phyloP scores from a whole-genome alignment of 1,140 invertebrate genomes.

The Habropoda laboriosa region DNA sequence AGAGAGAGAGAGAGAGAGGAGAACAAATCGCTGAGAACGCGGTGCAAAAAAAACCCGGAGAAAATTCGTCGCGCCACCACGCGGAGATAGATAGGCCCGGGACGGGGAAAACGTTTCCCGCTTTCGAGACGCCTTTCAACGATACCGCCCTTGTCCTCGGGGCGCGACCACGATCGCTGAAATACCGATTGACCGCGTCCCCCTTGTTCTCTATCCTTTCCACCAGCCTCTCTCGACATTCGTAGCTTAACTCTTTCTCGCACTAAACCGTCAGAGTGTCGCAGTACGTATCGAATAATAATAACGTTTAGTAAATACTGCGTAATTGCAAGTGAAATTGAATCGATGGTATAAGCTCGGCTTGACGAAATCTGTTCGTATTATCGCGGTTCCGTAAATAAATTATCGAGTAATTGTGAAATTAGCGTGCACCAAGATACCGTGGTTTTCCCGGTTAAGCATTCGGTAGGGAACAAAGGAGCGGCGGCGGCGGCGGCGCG shows the following conservation, averaged over 20 bases:
- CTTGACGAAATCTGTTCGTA: too few relatives aligned
- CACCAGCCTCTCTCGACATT: too few relatives aligned
- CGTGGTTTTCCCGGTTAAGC: too few relatives aligned
- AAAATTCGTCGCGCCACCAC: slow-evolving; percentile 35
- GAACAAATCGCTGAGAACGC: slow-evolving; percentile 66
- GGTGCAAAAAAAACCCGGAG: slow-evolving; percentile 38
- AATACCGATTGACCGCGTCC: slow-evolving; percentile 27
- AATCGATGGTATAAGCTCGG: too few relatives aligned
- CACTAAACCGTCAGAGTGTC: too few relatives aligned
- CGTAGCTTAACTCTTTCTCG: too few relatives aligned
- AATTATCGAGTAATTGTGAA: background rate
- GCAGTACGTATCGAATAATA: too few relatives aligned
- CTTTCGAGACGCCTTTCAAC: slow-evolving; percentile 33
- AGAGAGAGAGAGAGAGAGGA: slow-evolving; percentile 36
- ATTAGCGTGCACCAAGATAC: background rate
- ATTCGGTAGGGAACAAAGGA: slow-evolving; percentile 17
- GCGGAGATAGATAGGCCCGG: slow-evolving; percentile 33
- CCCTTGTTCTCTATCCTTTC: background rate
- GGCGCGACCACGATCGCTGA: slow-evolving; percentile 8
- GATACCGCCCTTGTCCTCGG: slow-evolving; percentile 13
- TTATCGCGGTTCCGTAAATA: too few relatives aligned
- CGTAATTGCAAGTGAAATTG: too few relatives aligned
- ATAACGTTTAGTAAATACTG: too few relatives aligned
- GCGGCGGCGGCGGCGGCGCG: background rate
- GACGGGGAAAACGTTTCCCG: slow-evolving; percentile 45